A percentile compares a stretch with the other conserved stretches of the same genome.
Evolutionary conservation across 1,140 invertebrate species (phyloP).

Genomic region (Trypoxylus dichotomus): DNA sequence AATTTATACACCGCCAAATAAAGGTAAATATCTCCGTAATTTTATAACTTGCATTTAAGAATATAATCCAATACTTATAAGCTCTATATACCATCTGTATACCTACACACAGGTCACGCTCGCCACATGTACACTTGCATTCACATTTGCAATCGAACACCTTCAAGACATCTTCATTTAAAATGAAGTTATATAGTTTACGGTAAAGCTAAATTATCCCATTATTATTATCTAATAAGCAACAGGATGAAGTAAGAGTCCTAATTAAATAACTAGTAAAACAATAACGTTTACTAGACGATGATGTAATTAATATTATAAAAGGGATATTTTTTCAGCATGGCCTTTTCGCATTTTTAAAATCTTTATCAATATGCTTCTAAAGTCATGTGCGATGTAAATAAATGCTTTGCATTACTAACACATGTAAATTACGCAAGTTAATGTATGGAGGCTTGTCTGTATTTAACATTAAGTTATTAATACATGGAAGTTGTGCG

Average conservation of each 20-base stretch:
- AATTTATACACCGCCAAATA: not conserved
- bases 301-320: too few species aligned
- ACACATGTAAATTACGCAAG: not conserved
- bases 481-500: not conserved
- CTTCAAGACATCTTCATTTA: slow-evolving; percentile 1
- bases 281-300: too few species aligned
- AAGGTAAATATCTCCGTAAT: not conserved
- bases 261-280: too few species aligned
- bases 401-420: not conserved
- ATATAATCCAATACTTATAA: not conserved
- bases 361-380: not conserved
- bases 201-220: not conserved
- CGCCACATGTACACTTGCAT: not conserved
- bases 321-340: too few species aligned
- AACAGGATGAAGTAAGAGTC: not conserved
- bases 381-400: not conserved
- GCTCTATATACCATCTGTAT: not conserved
- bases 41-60: not conserved
- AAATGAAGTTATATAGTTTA: not conserved
- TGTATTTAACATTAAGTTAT: not conserved
- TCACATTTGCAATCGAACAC: not conserved
- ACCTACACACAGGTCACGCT: not conserved
- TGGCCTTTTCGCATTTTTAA: too few species aligned
- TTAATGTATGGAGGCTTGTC: not conserved
- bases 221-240: not conserved